These are phyloP conservation scores for Liposcelis brunnea DNA, from an alignment of 2,888 invertebrate genomes.

Conservation along the genomic window DNA sequence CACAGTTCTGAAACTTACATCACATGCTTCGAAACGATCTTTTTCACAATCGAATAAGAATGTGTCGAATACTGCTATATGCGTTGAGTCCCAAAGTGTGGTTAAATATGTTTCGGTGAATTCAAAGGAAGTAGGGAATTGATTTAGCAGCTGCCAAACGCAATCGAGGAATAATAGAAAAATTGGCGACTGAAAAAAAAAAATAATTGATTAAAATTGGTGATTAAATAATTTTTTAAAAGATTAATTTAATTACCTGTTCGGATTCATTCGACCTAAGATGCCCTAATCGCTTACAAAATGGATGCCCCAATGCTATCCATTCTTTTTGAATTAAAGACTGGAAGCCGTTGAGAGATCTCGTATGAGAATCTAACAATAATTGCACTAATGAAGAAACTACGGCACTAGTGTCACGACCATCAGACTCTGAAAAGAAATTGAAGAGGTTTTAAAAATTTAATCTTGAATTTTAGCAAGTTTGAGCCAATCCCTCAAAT, in stretches of 20 bases:
- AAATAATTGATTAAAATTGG: slow-evolving; percentile 8
- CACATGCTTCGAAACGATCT: slow-evolving; percentile 52
- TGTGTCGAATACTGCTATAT: slow-evolving; percentile 78
- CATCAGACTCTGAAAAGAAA: slow-evolving; percentile 43
- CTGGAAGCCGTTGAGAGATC: slow-evolving; percentile 76
- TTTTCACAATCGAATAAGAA: slow-evolving; percentile 79
- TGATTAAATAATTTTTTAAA: slow-evolving; percentile 4
- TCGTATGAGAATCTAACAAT: slow-evolving; percentile 63
- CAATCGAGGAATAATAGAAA: slow-evolving; percentile 86
- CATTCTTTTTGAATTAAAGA: slow-evolving; percentile 87
- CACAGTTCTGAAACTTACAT: background rate
- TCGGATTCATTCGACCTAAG: slow-evolving; percentile 17
- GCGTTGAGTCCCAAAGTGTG: slow-evolving; percentile 77
- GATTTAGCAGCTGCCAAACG: slow-evolving; percentile 77
- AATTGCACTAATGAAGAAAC: slow-evolving; percentile 77
- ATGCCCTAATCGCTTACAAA: slow-evolving; percentile 33
- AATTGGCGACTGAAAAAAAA: slow-evolving; percentile 53
- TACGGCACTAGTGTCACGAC: slow-evolving; percentile 74
- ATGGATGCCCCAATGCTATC: slow-evolving; percentile 84
- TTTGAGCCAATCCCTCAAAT: no score
- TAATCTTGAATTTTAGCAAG: no score
- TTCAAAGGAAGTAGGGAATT: slow-evolving; percentile 78
- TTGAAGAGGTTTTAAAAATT: no score
- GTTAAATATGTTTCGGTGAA: slow-evolving; percentile 86
- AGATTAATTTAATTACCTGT: slow-evolving; percentile 13